Percentiles rank a stretch among this genome's conserved stretches.
phyloP scores from a whole-genome alignment of 1,140 invertebrate genomes.

The Stenopsyche tienmushanensis region DNA sequence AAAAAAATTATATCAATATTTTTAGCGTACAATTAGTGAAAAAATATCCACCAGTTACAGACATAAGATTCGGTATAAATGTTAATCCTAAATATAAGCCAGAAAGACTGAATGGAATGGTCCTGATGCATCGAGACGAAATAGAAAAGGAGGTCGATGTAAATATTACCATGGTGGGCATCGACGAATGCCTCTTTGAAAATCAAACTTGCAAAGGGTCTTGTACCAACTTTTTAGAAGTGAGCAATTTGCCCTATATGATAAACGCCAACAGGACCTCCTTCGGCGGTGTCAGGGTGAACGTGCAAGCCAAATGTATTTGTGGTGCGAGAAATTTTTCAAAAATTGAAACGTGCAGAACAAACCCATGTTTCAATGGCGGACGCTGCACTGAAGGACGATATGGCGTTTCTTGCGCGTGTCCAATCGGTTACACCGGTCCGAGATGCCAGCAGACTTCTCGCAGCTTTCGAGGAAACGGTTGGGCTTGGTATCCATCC shows the following conservation, averaged over 20 bases:
- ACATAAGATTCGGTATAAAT: conserved; percentile 68
- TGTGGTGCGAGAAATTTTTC: conserved; percentile 58
- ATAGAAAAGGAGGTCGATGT: conserved; percentile 65
- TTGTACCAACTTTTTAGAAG: conserved; percentile 63
- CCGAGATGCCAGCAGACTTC: conserved; percentile 70
- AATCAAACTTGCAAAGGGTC: conserved; percentile 63
- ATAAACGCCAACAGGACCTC: conserved; percentile 74
- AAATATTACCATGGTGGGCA: conserved; percentile 69
- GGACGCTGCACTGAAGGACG: conserved; percentile 64
- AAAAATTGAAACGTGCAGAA: conserved; percentile 59
- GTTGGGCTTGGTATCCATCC: conserved; percentile 68
- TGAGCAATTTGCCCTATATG: conserved; percentile 64
- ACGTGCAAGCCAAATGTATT: conserved; percentile 58
- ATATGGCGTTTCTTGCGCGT: conserved; percentile 62
- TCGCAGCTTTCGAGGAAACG: conserved; percentile 63
- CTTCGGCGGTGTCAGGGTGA: conserved; percentile 64
- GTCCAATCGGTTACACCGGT: conserved; percentile 65
- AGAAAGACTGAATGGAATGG: conserved; percentile 64
- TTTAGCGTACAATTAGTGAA: conserved; percentile 64
- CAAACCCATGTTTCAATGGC: conserved; percentile 68
- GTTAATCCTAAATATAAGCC: conserved; percentile 68
- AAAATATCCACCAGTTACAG: conserved; percentile 59
- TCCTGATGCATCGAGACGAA: conserved; percentile 62
- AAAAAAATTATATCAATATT: conserved; percentile 64
- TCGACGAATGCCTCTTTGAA: conserved; percentile 67